Evolutionary conservation across 1,140 invertebrate genomes (phyloP), one percentile per base, ranked within the genome.

Genomic region (Chymomyza costata): DNA sequence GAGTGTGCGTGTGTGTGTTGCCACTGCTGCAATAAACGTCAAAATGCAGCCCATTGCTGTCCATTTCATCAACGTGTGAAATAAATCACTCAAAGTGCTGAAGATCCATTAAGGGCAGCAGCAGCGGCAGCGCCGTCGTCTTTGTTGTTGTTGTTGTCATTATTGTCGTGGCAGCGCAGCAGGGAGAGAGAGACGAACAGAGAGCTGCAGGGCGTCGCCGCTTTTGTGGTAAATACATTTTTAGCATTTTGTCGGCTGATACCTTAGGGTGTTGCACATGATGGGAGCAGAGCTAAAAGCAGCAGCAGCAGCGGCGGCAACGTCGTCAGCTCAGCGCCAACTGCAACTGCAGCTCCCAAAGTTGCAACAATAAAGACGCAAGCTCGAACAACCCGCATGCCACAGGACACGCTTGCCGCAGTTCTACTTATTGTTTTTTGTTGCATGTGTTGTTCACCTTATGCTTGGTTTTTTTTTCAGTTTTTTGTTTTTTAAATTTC

Each of bases 31-130:
- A 84, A 84, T 84, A 84, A 84, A 84, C 82, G 82, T 84, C 82
- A 84, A 84, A 84, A 84, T 82, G 78, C 73, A 65, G 82, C 82
- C 82, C 82, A 84, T 84, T 84, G 82, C 82, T 84, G 82, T 84
- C 82, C 82, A 84, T 84, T 84, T 84, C 82, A 84, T 84, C 82
- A 84, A 84, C 82, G 82, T 84, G 82, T 84, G 82, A 84, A 84
- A 84, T 84, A 84, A 84, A 84, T 84, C 82, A 84, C 82, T 84
- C 82, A 84, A 83, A 83, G 82, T 83, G 82, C 76, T 81, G 82
- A 73, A 71, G 82, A 84, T 84, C 82, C 82, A 83, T 84, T 83
- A 81, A 81, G 76, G 69, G 74, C 69, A 80, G 60, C 64, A 51
- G 69, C 64, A 78, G 57, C 56, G 58, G 53, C 58, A 45, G 46